Percentiles rank a stretch among this genome's conserved stretches.
These are phyloP conservation scores for Eupithecia insigniata DNA, from an alignment of 2,888 invertebrate species.

Conservation along the genomic window DNA sequence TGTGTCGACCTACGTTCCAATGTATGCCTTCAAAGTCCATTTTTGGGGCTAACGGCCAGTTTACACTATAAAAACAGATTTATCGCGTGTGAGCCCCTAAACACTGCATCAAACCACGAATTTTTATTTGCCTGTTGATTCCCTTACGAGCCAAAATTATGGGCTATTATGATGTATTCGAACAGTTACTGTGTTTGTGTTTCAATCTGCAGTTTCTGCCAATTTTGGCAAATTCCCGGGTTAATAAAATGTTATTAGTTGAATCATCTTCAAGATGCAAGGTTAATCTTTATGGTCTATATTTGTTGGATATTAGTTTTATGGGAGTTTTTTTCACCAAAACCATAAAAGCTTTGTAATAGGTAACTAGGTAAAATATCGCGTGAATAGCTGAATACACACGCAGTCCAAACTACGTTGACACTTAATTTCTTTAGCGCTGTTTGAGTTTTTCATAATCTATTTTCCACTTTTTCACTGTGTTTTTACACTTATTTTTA, in stretches of 20 bases:
- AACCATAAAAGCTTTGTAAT: background rate
- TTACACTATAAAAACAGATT: conserved; percentile 41
- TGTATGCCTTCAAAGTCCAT: conserved; percentile 1
- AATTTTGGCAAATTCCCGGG: conserved; percentile 22
- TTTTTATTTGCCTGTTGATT: conserved; percentile 79
- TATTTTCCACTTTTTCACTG: no score
- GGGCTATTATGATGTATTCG: conserved; percentile 44
- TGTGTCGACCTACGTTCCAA: background rate
- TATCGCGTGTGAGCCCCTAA: conserved; percentile 44
- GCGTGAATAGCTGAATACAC: background rate
- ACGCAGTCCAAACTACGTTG: background rate
- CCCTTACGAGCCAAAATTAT: conserved; percentile 54
- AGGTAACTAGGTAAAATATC: background rate
- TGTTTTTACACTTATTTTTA: background rate
- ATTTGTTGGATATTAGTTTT: background rate
- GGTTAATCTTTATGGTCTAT: background rate
- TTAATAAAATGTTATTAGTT: conserved; percentile 6
- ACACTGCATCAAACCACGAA: conserved; percentile 47
- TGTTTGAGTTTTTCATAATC: background rate
- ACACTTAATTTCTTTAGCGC: background rate
- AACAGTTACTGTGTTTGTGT: conserved; percentile 28
- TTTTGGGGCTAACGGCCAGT: conserved; percentile 34
- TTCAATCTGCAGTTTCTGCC: conserved; percentile 40
- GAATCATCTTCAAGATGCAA: conserved; percentile 7
- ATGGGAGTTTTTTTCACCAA: background rate